Base-by-base conservation (phyloP, 2,888 invertebrate species). In the Acheta domesticus region DNA sequence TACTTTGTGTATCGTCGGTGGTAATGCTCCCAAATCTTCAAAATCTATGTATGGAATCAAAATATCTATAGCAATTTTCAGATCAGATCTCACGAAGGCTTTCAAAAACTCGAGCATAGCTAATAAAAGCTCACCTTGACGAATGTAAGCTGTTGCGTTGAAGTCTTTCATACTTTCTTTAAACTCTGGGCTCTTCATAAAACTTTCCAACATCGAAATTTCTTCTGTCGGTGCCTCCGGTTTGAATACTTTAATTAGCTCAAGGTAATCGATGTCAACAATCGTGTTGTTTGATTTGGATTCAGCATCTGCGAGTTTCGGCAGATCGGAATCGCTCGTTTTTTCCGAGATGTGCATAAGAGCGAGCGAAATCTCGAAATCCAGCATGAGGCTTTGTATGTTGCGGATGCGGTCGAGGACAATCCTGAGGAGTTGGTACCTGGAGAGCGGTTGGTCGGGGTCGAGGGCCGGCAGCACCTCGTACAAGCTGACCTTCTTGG, bases 31-130 rank as follows among this genome's bases (percentile, higher is more conserved):
- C 20, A 62, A 16, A 49, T 77, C 49, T 11, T 78, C 76, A 21
- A 73, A 48, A 73, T 80, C 78, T 11, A 80, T 77, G 48, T 74
- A 80, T 16, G 80, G 76, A 21, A 78, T 74, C 21, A 80, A 49
- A 36, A 48, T 62, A 76, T 20, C 49, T 11, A 80, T 36, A 36
- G 49, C 49, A 75, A 21, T 77, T 19, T 23, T 36, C 19, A 77
- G 12, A 48, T 77, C 74, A 74, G 21, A 50, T 14, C 14, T n/a
- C 48, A 21, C 49, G 19, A 48, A 75, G 16, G n/a, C 48, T 48
- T 76, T 49, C 12, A 80, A 74, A 48, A 36, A 75, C 8, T 20
- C 50, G 1, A 80, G 48, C 48, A 80, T 49, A 23, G 62, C 49
- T 11, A 36, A 11, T 19, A 80, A 48, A 48, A 80, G 76, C 48